phyloP scores from a whole-genome alignment of 2,888 invertebrate genomes.

The Dryocosmus kuriphilus region DNA sequence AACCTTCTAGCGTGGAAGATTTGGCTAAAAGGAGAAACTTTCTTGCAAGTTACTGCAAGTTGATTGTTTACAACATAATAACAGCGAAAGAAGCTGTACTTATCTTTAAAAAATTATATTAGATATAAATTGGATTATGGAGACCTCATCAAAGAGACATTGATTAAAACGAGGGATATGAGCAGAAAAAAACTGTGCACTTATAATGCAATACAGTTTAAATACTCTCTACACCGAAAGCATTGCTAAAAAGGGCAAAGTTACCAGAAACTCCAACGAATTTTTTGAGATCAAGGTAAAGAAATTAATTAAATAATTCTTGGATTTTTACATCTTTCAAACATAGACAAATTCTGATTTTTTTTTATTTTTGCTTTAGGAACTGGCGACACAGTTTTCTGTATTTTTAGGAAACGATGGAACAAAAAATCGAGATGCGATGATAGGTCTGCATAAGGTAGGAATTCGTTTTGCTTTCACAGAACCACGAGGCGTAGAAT shows the following conservation, averaged over 20 bases:
- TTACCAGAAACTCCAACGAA: slow-evolving; percentile 87
- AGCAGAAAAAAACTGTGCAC: slow-evolving; percentile 97
- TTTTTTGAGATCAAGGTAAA: slow-evolving; percentile 91
- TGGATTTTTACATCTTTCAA: not conserved
- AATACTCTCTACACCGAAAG: slow-evolving; percentile 92
- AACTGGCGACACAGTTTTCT: slow-evolving; percentile 97
- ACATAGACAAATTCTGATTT: slow-evolving; percentile 19
- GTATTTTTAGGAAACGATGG: slow-evolving; percentile 98
- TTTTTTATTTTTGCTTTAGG: slow-evolving; percentile 81
- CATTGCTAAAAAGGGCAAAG: slow-evolving; percentile 74
- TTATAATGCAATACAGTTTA: slow-evolving; percentile 95
- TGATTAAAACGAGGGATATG: slow-evolving; percentile 97
- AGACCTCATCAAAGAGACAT: slow-evolving; percentile 97
- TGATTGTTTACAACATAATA: slow-evolving; percentile 98
- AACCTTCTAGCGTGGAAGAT: slow-evolving; percentile 96
- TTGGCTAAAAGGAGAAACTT: slow-evolving; percentile 97
- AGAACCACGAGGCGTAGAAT: slow-evolving; percentile 82
- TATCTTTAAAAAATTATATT: slow-evolving; percentile 98
- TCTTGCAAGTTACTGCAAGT: slow-evolving; percentile 97
- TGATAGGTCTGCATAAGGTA: slow-evolving; percentile 96
- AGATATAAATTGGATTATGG: slow-evolving; percentile 99
- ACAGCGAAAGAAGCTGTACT: slow-evolving; percentile 94
- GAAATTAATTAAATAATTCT: not conserved
- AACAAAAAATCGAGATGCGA: slow-evolving; percentile 96
- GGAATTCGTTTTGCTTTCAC: slow-evolving; percentile 94